Conservation (phyloP, 1,140 invertebrate species). For the Hesperophylax magnus region DNA sequence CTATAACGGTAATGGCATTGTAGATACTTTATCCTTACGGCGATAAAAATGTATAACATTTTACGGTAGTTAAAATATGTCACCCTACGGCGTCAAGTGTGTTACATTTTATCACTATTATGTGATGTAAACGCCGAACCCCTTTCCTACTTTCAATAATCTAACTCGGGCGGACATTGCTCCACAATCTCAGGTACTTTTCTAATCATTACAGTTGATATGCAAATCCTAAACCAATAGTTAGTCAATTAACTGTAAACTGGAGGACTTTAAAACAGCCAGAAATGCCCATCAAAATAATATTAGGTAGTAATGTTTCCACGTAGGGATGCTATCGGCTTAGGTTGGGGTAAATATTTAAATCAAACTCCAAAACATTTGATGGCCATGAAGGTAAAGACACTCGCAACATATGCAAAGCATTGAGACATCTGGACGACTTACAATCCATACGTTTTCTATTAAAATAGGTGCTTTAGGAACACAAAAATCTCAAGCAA, state of each 20-base stretch:
- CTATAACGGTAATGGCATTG: conserved; percentile 42
- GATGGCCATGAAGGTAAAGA: no score
- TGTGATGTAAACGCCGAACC: not conserved
- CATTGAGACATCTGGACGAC: no score
- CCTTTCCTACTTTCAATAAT: conserved; percentile 26
- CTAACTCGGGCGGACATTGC: conserved; percentile 19
- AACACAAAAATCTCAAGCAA: no score
- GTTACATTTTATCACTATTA: conserved; percentile 25
- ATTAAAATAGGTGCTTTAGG: no score
- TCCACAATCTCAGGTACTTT: conserved; percentile 54
- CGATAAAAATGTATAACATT: conserved; percentile 32
- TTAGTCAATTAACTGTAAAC: not conserved
- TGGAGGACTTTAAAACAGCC: no score
- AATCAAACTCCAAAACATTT: no score
- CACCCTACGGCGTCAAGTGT: conserved; percentile 25
- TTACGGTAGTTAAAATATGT: conserved; percentile 26
- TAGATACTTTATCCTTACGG: conserved; percentile 23
- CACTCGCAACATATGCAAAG: no score
- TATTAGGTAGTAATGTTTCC: no score
- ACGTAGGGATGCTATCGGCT: no score
- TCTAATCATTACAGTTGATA: conserved; percentile 53
- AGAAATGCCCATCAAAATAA: no score
- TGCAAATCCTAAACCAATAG: conserved; percentile 45
- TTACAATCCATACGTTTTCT: no score
- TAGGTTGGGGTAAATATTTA: no score